Evolutionary conservation across 2,888 invertebrate genomes (phyloP), one percentile per base, ranked within the genome.

Genomic region (Drosophila melanosoma): DNA sequence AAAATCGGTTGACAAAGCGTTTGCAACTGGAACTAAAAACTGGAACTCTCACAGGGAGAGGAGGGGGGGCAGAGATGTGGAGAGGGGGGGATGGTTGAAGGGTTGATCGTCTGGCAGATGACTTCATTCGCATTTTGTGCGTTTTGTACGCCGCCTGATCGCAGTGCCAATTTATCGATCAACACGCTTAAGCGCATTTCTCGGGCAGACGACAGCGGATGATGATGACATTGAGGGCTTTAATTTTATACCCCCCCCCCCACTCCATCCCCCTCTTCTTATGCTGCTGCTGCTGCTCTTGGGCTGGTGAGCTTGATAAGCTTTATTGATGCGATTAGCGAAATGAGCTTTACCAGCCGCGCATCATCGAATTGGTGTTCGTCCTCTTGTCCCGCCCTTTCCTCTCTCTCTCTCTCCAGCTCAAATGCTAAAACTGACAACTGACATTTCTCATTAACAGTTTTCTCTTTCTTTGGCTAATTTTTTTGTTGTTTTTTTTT

Each of bases 121-220:
- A 86, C 85, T 86, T 86, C 85, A 86, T 86, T 84, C 81, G 81
- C 74, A 81, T 78, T 83, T 83, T 83, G 84, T 83, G 67, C 84
- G 79, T 88, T 87, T 87, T 87, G 87, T 84, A 63, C 42, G 45
- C 72, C 56, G 51, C 49, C 49, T 54, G 48, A 59, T 66, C 76
- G 67, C 69, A 60, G 68, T 87, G 89, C 87, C 85, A 87, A 89
- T 87, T 87, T 89, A 89, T 87, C 88, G 87, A 89, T 87, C 88
- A 88, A 89, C 88, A 89, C 85, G 89, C 87, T 86, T 89, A 89
- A 86, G 87, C 89, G 89, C 86, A 89, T 89, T 88, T 88, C 83
- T 79, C 74, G 61, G 42, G 49, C 73, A 72, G 64, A 63, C 75
- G 79, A 76, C 61, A 67, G 26, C 69, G 70, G 48, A 62, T 56